A percentile compares a stretch with the other conserved stretches of the same genome.
Conservation (phyloP, 2,797 vertebrate genomes). For the Neomorphus geoffroyi region DNA sequence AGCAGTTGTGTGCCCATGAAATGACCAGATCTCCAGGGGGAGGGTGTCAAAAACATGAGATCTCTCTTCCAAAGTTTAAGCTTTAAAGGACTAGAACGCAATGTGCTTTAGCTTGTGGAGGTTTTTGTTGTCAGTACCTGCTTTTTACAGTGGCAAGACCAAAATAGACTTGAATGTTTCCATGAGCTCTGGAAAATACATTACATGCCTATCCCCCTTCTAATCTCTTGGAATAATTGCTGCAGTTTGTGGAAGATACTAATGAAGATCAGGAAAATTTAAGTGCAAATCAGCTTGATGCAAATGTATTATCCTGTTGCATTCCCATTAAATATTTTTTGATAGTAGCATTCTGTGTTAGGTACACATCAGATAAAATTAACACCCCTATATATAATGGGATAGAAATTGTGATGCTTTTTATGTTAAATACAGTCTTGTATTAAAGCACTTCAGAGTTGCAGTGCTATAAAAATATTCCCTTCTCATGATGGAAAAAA, state of each 20-base stretch:
- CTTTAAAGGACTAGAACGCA: neutral
- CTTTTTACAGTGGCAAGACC: neutral
- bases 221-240: neutral
- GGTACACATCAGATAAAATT: neutral
- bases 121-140: neutral
- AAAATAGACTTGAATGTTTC: neutral
- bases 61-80: neutral
- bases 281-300: neutral
- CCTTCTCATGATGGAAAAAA: neutral
- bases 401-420: neutral
- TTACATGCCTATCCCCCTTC: accelerated
- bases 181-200: neutral
- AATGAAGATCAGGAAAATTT: neutral
- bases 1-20: neutral
- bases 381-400: neutral
- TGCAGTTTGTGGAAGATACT: neutral
- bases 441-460: neutral
- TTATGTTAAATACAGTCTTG: neutral
- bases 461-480: neutral
- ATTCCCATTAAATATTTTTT: neutral
- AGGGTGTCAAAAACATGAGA: accelerated
- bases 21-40: neutral
- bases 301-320: neutral
- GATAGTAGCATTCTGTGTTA: neutral
- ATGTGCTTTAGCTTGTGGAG: neutral